A percentile compares a stretch with the other conserved stretches of the same genome.
phyloP scores from a whole-genome alignment of 1,140 invertebrate species.

The Tribolium madens region DNA sequence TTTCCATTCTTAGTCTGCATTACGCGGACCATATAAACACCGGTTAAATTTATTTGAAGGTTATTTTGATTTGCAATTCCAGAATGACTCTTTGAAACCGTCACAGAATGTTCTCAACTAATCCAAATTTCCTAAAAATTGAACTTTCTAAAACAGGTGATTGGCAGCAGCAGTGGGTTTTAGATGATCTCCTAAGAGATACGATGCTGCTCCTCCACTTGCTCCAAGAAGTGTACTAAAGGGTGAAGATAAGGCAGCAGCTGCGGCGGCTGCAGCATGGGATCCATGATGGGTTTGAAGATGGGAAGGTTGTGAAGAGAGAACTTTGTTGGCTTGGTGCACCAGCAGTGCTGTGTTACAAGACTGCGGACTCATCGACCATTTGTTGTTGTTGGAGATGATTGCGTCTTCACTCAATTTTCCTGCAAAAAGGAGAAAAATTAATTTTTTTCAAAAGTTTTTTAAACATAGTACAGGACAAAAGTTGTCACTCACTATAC shows the following conservation, averaged over 20 bases:
- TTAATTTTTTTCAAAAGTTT: no score
- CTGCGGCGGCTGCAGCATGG: constrained; percentile 61
- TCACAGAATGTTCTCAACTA: background rate
- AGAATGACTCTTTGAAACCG: constrained; percentile 2
- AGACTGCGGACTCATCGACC: constrained; percentile 64
- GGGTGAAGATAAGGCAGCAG: constrained; percentile 64
- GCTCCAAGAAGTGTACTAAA: constrained; percentile 65
- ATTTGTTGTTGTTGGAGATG: constrained; percentile 66
- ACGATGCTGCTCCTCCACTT: constrained; percentile 62
- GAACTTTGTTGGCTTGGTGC: constrained; percentile 64
- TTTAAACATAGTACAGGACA: no score
- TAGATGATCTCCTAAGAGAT: constrained; percentile 63
- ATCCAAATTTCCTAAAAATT: constrained; percentile 19
- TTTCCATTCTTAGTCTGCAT: constrained; percentile 13
- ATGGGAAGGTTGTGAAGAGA: constrained; percentile 62
- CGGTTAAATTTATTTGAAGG: constrained; percentile 22
- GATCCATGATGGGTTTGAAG: constrained; percentile 62
- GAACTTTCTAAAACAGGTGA: constrained; percentile 62
- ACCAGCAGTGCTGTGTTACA: constrained; percentile 65
- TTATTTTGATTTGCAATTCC: background rate
- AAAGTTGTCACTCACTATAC: no score
- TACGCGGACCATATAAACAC: constrained; percentile 12
- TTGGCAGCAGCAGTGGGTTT: constrained; percentile 63
- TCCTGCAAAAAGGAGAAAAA: no score
- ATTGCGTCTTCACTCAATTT: constrained; percentile 64